Base-by-base conservation (phyloP, 2,797 vertebrate species). In the Poecilia picta region DNA sequence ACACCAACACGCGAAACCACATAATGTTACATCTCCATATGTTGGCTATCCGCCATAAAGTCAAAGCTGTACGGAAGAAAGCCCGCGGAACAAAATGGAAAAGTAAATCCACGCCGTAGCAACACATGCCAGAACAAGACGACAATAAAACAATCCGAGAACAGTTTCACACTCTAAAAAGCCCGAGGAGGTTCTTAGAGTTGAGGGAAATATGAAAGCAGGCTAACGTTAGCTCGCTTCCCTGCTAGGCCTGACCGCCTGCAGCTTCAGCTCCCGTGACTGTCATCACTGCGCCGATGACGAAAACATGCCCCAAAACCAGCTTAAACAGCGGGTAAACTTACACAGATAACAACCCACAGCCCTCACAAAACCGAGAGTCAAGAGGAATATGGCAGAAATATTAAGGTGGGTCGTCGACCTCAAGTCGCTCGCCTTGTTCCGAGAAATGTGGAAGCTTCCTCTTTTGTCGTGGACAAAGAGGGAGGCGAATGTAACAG, bases 341-440 rank as follows among this genome's bases (percentile, higher is more conserved):
- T 94, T 94, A 94, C 93, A 85, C 84, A 87, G 73, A n/a, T 20
- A 8, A 72, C 72, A 82, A 87, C 41, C 41, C 49, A 87, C 73
- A 39, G 36, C 12, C 74, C 43, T 73, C n/a, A 7, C 36, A 79
- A 87, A 73, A 57, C 23, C 13, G 43, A 83, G 1, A 85, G 3
- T 0, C 51, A n/a, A 53, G 71, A 41, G 2, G 45, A 43, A 73
- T 18, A 62, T 16, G 20, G 31, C 0, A 4, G 47, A 74, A 8
- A 28, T 1, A 41, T 10, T 49, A 43, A 28, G 45, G 10, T 74
- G 25, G 25, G 45, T 41, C 36, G 51, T 76, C 31, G 0, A 18
- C 10, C 45, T 72, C 28, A 8, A 20, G 59, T 47, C 31, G 13
- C 18, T 10, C 72, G 36, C 28, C 43, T 13, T 11, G 1, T 25